A percentile compares a stretch with the other conserved stretches of the same genome.
These are phyloP conservation scores for Hyalella azteca DNA, from an alignment of 2,888 invertebrate genomes.

Conservation along the genomic window DNA sequence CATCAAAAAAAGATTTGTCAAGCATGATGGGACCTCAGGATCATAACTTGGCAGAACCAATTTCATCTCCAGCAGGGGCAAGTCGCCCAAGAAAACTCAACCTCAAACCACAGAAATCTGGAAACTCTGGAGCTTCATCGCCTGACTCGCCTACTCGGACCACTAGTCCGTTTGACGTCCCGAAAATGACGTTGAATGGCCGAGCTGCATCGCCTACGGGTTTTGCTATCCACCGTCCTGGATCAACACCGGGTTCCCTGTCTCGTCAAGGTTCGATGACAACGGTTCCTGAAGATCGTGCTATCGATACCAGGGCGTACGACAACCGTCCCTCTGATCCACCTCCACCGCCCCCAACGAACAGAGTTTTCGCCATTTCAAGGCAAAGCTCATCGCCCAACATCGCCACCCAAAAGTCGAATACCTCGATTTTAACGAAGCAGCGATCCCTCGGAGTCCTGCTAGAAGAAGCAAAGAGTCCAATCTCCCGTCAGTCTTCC, in stretches of 20 bases:
- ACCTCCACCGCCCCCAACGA: slow-evolving; percentile 8
- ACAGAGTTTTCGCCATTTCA: slow-evolving; percentile 52
- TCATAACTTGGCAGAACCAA: slow-evolving; percentile 48
- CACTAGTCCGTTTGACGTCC: not conserved
- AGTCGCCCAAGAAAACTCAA: slow-evolving; percentile 8
- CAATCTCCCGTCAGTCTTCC: slow-evolving; percentile 51
- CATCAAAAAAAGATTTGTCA: not conserved
- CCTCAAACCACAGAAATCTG: slow-evolving; percentile 20
- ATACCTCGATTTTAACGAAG: slow-evolving; percentile 44
- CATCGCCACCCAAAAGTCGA: slow-evolving; percentile 52
- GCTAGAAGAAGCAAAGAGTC: slow-evolving; percentile 48
- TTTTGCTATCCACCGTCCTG: slow-evolving; percentile 43
- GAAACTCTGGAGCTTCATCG: slow-evolving; percentile 42
- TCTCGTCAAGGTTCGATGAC: slow-evolving; percentile 52
- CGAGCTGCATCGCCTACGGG: not conserved
- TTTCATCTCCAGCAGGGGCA: slow-evolving; percentile 43
- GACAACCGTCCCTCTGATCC: slow-evolving; percentile 39
- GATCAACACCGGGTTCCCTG: slow-evolving; percentile 51
- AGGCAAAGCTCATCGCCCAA: slow-evolving; percentile 56
- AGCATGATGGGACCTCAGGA: not conserved
- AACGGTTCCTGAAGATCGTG: slow-evolving; percentile 49
- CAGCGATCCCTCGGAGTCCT: slow-evolving; percentile 53
- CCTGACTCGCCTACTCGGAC: slow-evolving; percentile 45
- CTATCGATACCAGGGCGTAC: not conserved
- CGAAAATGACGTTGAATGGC: not conserved